phyloP scores from a whole-genome alignment of 2,113 vertebrate species.

The Lontra canadensis region DNA sequence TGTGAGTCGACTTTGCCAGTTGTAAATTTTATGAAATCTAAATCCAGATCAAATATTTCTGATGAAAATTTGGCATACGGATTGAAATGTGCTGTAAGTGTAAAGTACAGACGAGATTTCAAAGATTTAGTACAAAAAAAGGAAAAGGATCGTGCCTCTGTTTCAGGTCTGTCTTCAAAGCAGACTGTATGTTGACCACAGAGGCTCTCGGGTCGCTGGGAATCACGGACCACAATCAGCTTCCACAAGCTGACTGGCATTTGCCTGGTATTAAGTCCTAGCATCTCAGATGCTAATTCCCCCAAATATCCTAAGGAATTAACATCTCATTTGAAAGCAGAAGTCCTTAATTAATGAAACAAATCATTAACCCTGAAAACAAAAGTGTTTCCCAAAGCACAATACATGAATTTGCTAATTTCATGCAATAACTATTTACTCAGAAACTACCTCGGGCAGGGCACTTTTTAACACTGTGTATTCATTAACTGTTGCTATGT shows the following conservation, averaged over 20 bases:
- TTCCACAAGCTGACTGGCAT: background rate
- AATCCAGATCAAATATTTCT: background rate
- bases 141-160: background rate
- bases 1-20: background rate
- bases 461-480: background rate
- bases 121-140: background rate
- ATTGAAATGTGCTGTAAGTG: background rate
- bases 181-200: background rate
- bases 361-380: constrained; percentile 53
- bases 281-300: background rate
- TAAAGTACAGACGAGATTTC: background rate
- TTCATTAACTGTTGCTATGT: background rate
- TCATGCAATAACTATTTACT: constrained; percentile 17
- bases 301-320: background rate
- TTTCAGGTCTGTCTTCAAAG: background rate
- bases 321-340: background rate
- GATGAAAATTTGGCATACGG: background rate
- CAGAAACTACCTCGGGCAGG: background rate
- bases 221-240: too few relatives aligned
- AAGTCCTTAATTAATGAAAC: constrained; percentile 52
- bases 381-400: constrained; percentile 39
- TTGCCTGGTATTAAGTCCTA: background rate
- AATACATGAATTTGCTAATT: background rate
- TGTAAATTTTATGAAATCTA: background rate
- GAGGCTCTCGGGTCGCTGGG: background rate